Evolutionary conservation across 2,888 invertebrate species (phyloP), one percentile per base, ranked within the genome.

Genomic region (Teleogryllus oceanicus): DNA sequence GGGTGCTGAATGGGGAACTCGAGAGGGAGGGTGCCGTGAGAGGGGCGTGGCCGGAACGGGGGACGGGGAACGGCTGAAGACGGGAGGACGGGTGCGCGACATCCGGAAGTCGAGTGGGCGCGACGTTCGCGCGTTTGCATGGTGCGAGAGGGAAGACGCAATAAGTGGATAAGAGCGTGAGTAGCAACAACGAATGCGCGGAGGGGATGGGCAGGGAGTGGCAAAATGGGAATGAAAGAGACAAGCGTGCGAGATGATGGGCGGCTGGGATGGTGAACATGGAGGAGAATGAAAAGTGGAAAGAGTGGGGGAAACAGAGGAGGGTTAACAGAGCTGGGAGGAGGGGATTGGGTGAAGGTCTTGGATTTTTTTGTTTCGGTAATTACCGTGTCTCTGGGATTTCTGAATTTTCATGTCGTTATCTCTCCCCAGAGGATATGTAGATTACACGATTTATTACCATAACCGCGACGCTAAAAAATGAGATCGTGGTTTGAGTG

Each of bases 311-410:
- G 4, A n/a, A 5, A 13, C 0, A n/a, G n/a, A 62, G 62, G 37
- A 8, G 8, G 37, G 8, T 8, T 37, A 8, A 1, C 5, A 37
- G 8, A 37, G 37, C 37, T 37, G 37, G 37, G 8, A 37, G 5
- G 37, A 37, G 37, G 37, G 37, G 37, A 37, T 37, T 37, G 37
- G 37, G 37, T 37, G 37, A 37, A 62, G 62, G n/a, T n/a, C 62
- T 62, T n/a, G 62, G n/a, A n/a, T 62, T 62, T 62, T 62, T 62
- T 62, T 62, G 62, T 62, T 62, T 62, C 62, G 62, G 37, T 62
- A 62, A 62, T 62, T 62, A 62, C 16, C 62, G 62, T n/a, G 62
- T 62, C 13, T 62, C 62, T n/a, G 62, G 62, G 62, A 13, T 62
- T 62, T 16, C 62, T 62, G 62, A 62, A 62, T 62, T 62, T 62